Conservation (phyloP, 2,888 invertebrate species). For the Leucophenga maculata region DNA sequence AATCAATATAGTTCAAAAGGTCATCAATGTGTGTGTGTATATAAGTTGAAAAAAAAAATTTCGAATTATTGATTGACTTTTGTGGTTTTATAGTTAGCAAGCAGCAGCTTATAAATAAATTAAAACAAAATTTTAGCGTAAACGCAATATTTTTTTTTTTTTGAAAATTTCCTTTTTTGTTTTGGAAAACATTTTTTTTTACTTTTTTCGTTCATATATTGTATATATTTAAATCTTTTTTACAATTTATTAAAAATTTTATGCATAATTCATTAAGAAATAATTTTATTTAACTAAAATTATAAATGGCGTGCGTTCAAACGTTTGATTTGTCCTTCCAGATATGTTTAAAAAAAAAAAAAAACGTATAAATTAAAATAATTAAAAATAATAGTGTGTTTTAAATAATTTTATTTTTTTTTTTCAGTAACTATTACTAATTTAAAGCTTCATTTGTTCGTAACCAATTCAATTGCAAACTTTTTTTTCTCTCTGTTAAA, state of each 20-base stretch:
- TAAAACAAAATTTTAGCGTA: slow-evolving; percentile 36
- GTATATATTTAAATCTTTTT: slow-evolving; percentile 24
- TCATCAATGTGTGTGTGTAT: slow-evolving; percentile 4
- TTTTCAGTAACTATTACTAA: slow-evolving; percentile 2
- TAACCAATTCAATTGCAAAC: slow-evolving; percentile 2
- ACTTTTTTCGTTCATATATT: too few species aligned
- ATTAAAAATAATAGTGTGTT: background rate
- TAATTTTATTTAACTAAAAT: slow-evolving; percentile 10
- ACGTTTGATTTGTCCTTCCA: too few species aligned
- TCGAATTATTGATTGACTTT: slow-evolving; percentile 1
- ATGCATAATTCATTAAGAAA: slow-evolving; percentile 6
- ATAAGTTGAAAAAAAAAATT: slow-evolving; percentile 5
- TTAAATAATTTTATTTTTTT: background rate
- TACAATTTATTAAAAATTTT: slow-evolving; percentile 12
- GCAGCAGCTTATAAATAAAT: background rate
- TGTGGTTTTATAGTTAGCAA: background rate
- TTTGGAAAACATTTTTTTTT: slow-evolving; percentile 28
- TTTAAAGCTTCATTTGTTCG: slow-evolving; percentile 33
- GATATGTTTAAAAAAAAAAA: slow-evolving; percentile 4
- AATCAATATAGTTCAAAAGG: slow-evolving; percentile 21
- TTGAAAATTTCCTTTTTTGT: slow-evolving; percentile 39
- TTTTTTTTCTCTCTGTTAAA: background rate
- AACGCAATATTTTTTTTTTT: slow-evolving; percentile 38
- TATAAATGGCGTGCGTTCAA: background rate
- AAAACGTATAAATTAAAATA: background rate